These are phyloP conservation scores for Ciconia boyciana DNA, from an alignment of 2,113 vertebrate species.

Conservation along the genomic window DNA sequence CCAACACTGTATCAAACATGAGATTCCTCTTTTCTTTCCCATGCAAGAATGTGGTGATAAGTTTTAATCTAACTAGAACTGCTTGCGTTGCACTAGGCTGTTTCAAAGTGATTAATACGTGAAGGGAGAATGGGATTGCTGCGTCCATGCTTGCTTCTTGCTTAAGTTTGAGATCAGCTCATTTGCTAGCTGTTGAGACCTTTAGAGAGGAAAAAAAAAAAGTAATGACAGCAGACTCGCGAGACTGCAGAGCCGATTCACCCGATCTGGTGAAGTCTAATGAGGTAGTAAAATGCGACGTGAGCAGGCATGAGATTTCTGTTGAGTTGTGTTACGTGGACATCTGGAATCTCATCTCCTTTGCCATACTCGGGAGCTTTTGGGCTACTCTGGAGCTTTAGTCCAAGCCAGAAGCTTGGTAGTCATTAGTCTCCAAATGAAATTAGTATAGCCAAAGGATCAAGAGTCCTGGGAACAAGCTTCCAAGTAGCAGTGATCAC, in stretches of 20 bases:
- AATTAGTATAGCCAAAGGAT: neutral
- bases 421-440: neutral
- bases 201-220: fast-evolving
- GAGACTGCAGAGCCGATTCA: neutral
- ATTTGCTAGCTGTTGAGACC: neutral
- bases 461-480: neutral
- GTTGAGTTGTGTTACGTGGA: neutral
- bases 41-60: neutral
- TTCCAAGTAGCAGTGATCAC: neutral
- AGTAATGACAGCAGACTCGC: neutral
- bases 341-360: neutral
- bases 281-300: neutral
- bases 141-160: neutral
- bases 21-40: neutral
- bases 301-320: neutral
- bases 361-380: neutral
- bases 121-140: neutral
- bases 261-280: fast-evolving
- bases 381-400: neutral
- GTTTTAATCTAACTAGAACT: neutral
- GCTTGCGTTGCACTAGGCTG: neutral
- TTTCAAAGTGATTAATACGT: neutral
- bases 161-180: neutral
- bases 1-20: neutral
- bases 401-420: neutral